A percentile compares a stretch with the other conserved stretches of the same genome.
phyloP scores from a whole-genome alignment of 2,113 vertebrate genomes.

The Oreamnos americanus region DNA sequence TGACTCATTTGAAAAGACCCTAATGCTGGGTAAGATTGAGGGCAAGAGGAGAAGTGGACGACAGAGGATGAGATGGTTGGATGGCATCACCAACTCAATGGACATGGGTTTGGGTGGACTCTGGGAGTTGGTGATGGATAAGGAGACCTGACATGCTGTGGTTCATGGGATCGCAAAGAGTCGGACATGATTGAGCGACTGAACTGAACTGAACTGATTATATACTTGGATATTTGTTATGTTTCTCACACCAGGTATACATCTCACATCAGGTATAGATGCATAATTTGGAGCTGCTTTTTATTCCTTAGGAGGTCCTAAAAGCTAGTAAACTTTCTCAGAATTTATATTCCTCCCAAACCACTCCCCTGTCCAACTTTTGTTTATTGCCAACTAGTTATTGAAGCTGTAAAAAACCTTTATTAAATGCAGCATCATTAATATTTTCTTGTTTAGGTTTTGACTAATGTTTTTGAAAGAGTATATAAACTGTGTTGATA shows the following conservation, averaged over 20 bases:
- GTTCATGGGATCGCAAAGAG: too few relatives aligned
- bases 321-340: not conserved
- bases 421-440: not conserved
- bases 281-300: not conserved
- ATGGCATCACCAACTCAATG: too few relatives aligned
- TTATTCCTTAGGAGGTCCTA: not conserved
- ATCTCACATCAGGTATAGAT: not conserved
- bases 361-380: not conserved
- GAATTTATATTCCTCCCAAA: not conserved
- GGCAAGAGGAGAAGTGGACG: too few relatives aligned
- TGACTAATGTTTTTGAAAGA: not conserved
- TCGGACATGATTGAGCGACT: rapidly evolving
- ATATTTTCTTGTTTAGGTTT: not conserved
- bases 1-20: too few relatives aligned
- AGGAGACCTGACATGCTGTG: too few relatives aligned
- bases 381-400: not conserved
- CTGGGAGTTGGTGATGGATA: too few relatives aligned
- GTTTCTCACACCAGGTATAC: not conserved
- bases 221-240: not conserved
- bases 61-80: too few relatives aligned
- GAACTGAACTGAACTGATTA: not conserved
- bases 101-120: too few relatives aligned
- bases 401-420: not conserved
- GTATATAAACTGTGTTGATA: not conserved
- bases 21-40: too few relatives aligned